These are phyloP conservation scores for Tadarida brasiliensis DNA, from an alignment of 2,797 vertebrate genomes.

Conservation along the genomic window DNA sequence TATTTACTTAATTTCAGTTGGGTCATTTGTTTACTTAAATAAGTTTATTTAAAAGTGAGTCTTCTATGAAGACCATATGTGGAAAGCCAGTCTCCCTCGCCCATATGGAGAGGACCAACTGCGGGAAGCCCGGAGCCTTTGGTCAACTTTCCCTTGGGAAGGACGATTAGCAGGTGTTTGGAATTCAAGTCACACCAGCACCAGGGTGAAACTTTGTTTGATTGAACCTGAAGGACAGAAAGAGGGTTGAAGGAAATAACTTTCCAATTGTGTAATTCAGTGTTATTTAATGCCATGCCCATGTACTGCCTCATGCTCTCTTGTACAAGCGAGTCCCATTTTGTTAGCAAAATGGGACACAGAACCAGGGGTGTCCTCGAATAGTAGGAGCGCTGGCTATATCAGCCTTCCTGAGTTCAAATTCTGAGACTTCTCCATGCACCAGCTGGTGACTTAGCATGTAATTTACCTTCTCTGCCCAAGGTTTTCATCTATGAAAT, in stretches of 20 bases:
- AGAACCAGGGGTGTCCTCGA: neutral
- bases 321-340: neutral
- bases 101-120: conserved; percentile 12
- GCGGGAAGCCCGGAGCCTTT: neutral
- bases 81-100: neutral
- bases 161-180: neutral
- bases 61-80: conserved; percentile 16
- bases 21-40: conserved; percentile 41
- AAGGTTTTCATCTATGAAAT: neutral
- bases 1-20: conserved; percentile 16
- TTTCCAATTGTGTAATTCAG: conserved; percentile 30
- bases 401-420: neutral
- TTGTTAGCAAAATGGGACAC: neutral
- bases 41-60: conserved; percentile 51
- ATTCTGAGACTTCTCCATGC: neutral
- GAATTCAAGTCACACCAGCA: conserved; percentile 49
- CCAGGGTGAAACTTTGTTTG: conserved; percentile 18
- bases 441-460: neutral
- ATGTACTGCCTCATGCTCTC: neutral
- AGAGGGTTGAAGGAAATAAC: conserved; percentile 39
- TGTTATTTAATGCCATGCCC: neutral
- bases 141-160: neutral
- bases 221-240: conserved; percentile 12
- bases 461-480: neutral
- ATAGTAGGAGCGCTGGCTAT: neutral